Conservation (phyloP, 92 coral and sea anemone species). For the Scolanthus callimorphus region DNA sequence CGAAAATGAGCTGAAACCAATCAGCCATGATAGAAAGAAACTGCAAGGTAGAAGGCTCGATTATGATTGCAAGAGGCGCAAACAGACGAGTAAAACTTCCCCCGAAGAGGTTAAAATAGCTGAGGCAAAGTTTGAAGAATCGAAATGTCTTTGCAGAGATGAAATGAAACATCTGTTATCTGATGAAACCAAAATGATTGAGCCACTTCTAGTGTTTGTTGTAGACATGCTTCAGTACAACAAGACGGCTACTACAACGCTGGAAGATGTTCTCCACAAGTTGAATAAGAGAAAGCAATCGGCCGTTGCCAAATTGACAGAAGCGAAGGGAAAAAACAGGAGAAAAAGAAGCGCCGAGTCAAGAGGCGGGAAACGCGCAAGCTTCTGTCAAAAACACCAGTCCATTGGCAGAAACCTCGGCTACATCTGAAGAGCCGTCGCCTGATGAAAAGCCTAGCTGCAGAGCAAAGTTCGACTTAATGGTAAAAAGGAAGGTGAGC, state of each 20-base stretch:
- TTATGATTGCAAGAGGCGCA: conserved; percentile 83
- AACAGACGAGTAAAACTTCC: conserved; percentile 55
- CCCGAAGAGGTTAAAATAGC: conserved; percentile 82
- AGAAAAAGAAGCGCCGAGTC: no score
- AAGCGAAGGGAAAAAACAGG: no score
- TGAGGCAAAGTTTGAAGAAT: conserved; percentile 78
- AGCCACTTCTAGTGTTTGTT: conserved; percentile 69
- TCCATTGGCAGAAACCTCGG: conserved; percentile 78
- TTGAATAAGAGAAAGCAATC: conserved; percentile 82
- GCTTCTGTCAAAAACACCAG: conserved; percentile 81
- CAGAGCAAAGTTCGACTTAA: conserved; percentile 63
- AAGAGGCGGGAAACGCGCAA: conserved; percentile 60
- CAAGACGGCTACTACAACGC: conserved; percentile 79
- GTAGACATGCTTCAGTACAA: conserved; percentile 75
- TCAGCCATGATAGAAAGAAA: conserved; percentile 71
- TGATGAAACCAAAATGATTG: conserved; percentile 78
- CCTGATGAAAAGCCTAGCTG: conserved; percentile 89
- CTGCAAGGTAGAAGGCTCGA: conserved; percentile 77
- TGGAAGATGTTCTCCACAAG: conserved; percentile 56
- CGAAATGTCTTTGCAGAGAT: conserved; percentile 56
- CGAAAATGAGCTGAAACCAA: conserved; percentile 59
- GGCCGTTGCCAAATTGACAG: no score
- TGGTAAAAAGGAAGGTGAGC: conserved; percentile 66
- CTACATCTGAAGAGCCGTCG: conserved; percentile 15
- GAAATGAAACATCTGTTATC: conserved; percentile 56